Percentiles rank a stretch among this genome's conserved stretches.
phyloP scores from a whole-genome alignment of 2,797 vertebrate species.

The Rhabdomys pumilio region DNA sequence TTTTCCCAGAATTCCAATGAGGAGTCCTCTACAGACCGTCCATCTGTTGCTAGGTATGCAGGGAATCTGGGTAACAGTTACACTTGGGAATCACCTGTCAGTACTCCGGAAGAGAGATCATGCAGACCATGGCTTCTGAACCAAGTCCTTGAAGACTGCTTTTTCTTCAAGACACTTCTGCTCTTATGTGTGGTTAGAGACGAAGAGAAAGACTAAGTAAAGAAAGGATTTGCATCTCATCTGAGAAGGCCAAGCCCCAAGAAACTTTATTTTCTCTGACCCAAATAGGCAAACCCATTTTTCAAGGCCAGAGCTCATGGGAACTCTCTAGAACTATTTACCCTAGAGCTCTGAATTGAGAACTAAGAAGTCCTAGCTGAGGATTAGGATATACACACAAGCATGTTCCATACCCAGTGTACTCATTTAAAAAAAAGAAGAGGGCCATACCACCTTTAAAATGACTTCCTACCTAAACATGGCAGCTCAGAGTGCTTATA shows the following conservation, averaged over 20 bases:
- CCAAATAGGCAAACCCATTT: conserved; percentile 6
- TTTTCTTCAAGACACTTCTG: conserved; percentile 59
- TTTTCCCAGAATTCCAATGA: conserved; percentile 85
- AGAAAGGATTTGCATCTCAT: background rate
- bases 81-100: conserved; percentile 85
- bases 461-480: background rate
- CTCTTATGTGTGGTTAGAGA: conserved; percentile 54
- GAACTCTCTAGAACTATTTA: background rate
- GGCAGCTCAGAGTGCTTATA: too few species aligned
- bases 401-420: background rate
- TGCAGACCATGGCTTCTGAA: background rate
- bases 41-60: conserved; percentile 84
- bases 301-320: conserved; percentile 18
- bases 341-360: background rate
- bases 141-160: conserved; percentile 62
- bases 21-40: conserved; percentile 79
- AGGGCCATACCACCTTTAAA: background rate
- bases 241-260: conserved; percentile 40
- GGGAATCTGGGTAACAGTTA: conserved; percentile 82
- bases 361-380: background rate
- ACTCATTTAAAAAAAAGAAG: background rate
- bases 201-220: conserved; percentile 39
- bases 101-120: conserved; percentile 76
- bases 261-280: conserved; percentile 34
- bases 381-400: background rate